These are phyloP conservation scores for Drosophila albomicans DNA, from an alignment of 1,140 invertebrate genomes.

Conservation along the genomic window DNA sequence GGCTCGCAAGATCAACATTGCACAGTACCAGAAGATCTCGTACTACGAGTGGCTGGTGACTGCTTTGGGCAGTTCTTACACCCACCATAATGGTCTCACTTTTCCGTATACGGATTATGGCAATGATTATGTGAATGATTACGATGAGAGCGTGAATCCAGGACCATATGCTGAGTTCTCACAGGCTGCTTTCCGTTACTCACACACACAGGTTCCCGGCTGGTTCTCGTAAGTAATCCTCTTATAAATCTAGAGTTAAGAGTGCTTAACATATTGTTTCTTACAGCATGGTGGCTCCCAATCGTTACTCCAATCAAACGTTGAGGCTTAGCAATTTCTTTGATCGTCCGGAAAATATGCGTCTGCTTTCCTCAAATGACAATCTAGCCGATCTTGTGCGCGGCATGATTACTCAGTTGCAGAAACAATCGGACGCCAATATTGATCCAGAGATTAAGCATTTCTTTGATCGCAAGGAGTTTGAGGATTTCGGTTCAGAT, in stretches of 20 bases:
- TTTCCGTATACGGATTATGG: slow-evolving; percentile 86
- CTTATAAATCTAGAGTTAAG: background rate
- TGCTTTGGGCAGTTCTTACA: slow-evolving; percentile 89
- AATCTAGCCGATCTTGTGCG: slow-evolving; percentile 90
- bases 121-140: slow-evolving; percentile 92
- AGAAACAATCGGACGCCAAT: slow-evolving; percentile 89
- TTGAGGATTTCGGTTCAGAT: slow-evolving; percentile 86
- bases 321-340: slow-evolving; percentile 91
- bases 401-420: slow-evolving; percentile 89
- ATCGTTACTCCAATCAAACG: slow-evolving; percentile 86
- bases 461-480: slow-evolving; percentile 89
- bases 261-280: slow-evolving; percentile 11
- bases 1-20: slow-evolving; percentile 91
- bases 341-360: slow-evolving; percentile 86
- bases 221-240: slow-evolving; percentile 89
- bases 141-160: slow-evolving; percentile 92
- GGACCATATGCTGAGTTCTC: slow-evolving; percentile 93
- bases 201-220: slow-evolving; percentile 93
- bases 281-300: slow-evolving; percentile 88
- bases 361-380: slow-evolving; percentile 86
- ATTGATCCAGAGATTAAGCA: slow-evolving; percentile 92
- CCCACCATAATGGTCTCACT: slow-evolving; percentile 89
- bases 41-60: slow-evolving; percentile 95
- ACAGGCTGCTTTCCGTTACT: slow-evolving; percentile 93
- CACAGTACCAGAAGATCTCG: slow-evolving; percentile 92